Conservation (phyloP, 2,113 vertebrate species). For the Sebastes fasciatus region DNA sequence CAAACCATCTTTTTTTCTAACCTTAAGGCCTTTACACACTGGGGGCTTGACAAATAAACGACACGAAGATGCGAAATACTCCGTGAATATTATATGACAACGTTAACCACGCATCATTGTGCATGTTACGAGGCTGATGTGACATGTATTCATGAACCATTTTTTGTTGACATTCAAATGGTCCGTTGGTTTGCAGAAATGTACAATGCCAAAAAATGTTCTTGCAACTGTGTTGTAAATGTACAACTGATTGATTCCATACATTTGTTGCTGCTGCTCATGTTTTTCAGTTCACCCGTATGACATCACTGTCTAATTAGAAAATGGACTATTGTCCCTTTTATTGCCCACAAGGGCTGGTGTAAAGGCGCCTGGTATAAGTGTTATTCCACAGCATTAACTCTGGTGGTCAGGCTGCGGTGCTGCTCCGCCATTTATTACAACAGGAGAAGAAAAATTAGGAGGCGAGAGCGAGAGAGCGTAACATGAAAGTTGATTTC, state of each 20-base stretch:
- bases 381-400: not conserved
- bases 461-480: conserved; percentile 25
- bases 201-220: not conserved
- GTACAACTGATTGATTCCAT: not conserved
- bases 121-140: not conserved
- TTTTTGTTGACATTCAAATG: too few species aligned
- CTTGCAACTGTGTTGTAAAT: not conserved
- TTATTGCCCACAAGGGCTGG: conserved; percentile 11
- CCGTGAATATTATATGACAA: too few species aligned
- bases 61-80: too few species aligned
- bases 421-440: conserved; percentile 56
- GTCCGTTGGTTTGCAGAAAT: not conserved
- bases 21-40: too few species aligned
- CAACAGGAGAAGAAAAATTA: conserved; percentile 40
- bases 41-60: too few species aligned
- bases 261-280: not conserved
- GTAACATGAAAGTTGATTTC: conserved; percentile 58
- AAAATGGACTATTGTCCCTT: conserved; percentile 30
- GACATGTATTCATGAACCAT: not conserved
- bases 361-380: conserved; percentile 20
- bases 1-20: too few species aligned
- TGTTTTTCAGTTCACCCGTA: not conserved
- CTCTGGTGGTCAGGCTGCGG: not conserved
- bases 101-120: not conserved
- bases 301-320: conserved; percentile 25